These are phyloP conservation scores for Lucifuga dentata DNA, from an alignment of 2,113 vertebrate species.

Conservation along the genomic window DNA sequence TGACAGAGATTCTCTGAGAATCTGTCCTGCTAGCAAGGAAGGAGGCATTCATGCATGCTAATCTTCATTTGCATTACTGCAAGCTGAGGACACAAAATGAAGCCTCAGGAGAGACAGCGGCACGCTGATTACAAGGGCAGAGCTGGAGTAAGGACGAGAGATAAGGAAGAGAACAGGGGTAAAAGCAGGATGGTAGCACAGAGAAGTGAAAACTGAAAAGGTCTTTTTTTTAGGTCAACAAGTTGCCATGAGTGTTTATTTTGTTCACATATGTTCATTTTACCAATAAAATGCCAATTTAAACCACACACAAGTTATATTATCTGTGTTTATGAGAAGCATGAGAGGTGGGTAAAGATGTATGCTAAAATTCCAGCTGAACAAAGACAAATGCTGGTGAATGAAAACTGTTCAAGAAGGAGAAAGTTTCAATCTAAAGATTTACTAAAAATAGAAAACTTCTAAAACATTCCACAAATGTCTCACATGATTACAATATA, in stretches of 20 bases:
- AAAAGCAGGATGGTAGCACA: no score
- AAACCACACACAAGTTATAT: not conserved
- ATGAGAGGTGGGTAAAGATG: not conserved
- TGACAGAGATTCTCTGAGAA: constrained; percentile 47
- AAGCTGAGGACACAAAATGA: constrained; percentile 61
- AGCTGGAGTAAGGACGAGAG: constrained; percentile 25
- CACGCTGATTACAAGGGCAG: constrained; percentile 48
- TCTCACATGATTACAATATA: constrained; percentile 23
- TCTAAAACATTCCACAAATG: constrained; percentile 12
- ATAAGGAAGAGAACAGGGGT: not conserved
- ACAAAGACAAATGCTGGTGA: not conserved
- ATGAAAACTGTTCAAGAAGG: not conserved
- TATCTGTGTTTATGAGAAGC: not conserved
- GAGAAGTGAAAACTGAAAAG: no score
- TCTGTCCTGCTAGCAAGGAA: constrained; percentile 47
- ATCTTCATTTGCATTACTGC: constrained; percentile 73
- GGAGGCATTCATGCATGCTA: constrained; percentile 65
- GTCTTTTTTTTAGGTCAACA: no score
- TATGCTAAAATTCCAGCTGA: not conserved
- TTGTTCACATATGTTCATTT: not conserved
- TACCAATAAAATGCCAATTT: not conserved
- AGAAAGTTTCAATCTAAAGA: not conserved
- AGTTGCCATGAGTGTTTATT: no score
- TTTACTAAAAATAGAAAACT: constrained; percentile 29
- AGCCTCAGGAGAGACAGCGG: constrained; percentile 52